A percentile compares a stretch with the other conserved stretches of the same genome.
phyloP scores from a whole-genome alignment of 2,797 vertebrate species.

The Bovichtus diacanthus region DNA sequence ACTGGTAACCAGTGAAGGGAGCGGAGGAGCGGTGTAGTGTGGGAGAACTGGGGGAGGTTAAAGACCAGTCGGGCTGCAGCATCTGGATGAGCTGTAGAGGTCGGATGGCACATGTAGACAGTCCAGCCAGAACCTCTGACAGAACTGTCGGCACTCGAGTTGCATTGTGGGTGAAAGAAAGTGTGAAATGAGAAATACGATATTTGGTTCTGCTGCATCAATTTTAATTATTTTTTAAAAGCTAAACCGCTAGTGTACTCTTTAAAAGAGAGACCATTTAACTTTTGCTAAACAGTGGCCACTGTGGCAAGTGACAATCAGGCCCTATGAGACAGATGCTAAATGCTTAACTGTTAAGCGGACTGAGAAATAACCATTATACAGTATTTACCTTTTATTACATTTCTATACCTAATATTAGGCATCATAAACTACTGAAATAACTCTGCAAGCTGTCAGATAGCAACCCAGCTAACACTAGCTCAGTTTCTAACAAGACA shows the following conservation, averaged over 20 bases:
- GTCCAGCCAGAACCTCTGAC: too few species aligned
- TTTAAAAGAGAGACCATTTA: neutral
- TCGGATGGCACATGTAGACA: too few species aligned
- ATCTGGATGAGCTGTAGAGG: too few species aligned
- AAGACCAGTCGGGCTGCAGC: too few species aligned
- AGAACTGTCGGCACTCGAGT: neutral
- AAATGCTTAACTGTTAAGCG: neutral
- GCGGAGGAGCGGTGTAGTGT: too few species aligned
- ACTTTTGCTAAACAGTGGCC: neutral
- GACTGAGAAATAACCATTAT: neutral
- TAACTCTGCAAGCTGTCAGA: neutral
- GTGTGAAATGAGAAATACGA: neutral
- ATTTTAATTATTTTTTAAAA: neutral
- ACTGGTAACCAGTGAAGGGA: too few species aligned
- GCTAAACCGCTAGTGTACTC: neutral
- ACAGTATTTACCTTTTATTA: neutral
- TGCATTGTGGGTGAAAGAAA: neutral
- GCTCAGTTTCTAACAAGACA: neutral
- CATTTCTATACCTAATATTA: conserved; percentile 2
- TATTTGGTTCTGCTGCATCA: neutral
- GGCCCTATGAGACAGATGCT: neutral
- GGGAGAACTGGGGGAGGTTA: too few species aligned
- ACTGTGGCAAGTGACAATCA: neutral
- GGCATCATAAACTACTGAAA: neutral
- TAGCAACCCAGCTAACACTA: neutral